A percentile compares a stretch with the other conserved stretches of the same genome.
These are phyloP conservation scores for Macrocentrus cingulum DNA, from an alignment of 1,140 invertebrate genomes.

Conservation along the genomic window DNA sequence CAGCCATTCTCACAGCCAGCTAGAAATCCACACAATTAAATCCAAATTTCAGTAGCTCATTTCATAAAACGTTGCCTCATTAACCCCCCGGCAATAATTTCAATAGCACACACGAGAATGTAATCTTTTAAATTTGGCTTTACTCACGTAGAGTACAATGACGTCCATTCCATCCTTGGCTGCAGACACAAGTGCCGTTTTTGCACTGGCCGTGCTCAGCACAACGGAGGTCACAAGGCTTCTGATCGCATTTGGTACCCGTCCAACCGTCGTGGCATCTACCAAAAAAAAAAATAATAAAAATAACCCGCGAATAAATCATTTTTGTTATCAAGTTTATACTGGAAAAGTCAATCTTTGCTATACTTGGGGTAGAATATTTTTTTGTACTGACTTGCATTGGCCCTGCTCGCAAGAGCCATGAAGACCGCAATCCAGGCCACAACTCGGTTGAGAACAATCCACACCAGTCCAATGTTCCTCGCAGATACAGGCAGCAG, in stretches of 20 bases:
- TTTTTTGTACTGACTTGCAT: slow-evolving; percentile 64
- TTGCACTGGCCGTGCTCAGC: slow-evolving; percentile 94
- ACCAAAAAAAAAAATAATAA: slow-evolving; percentile 19
- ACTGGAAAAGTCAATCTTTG: too few species aligned
- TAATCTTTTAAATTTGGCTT: background rate
- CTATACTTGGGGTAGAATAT: too few species aligned
- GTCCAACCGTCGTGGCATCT: slow-evolving; percentile 89
- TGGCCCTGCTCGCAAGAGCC: slow-evolving; percentile 86
- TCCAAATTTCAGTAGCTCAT: too few species aligned
- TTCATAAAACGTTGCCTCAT: too few species aligned
- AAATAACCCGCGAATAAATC: slow-evolving; percentile 6
- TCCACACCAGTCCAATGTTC: slow-evolving; percentile 87
- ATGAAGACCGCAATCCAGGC: slow-evolving; percentile 86
- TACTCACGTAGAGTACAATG: slow-evolving; percentile 92
- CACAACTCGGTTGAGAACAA: slow-evolving; percentile 88
- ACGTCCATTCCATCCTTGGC: slow-evolving; percentile 95
- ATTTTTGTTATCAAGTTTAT: background rate
- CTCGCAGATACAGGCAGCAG: slow-evolving; percentile 84
- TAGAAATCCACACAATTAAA: slow-evolving; percentile 53
- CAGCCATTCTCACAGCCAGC: slow-evolving; percentile 95
- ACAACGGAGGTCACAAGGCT: slow-evolving; percentile 87
- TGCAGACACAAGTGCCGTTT: slow-evolving; percentile 95
- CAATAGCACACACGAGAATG: slow-evolving; percentile 4
- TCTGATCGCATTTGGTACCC: slow-evolving; percentile 85
- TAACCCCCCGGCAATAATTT: too few species aligned